Evolutionary conservation across 2,797 vertebrate species (phyloP).

Genomic region (Neostethus bicornis): DNA sequence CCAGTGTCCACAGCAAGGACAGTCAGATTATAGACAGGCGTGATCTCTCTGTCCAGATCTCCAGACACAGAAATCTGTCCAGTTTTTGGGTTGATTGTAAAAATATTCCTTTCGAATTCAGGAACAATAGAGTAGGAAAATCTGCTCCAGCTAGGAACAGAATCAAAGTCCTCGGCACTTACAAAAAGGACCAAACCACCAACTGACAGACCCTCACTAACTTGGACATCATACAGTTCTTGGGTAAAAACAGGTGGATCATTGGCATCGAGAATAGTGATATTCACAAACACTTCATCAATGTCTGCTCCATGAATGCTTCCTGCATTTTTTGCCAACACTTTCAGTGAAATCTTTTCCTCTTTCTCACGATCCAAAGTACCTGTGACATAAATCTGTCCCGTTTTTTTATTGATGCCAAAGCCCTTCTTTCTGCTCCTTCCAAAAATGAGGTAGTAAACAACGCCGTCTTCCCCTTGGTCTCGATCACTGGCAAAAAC

Average conservation of each 20-base stretch:
- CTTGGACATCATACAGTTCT: conserved; percentile 86
- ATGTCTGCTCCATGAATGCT: conserved; percentile 93
- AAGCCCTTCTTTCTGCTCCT: conserved; percentile 94
- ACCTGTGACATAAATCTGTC: conserved; percentile 93
- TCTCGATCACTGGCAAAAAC: conserved; percentile 98
- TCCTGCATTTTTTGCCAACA: conserved; percentile 94
- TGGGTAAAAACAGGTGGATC: conserved; percentile 95
- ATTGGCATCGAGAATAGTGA: conserved; percentile 95
- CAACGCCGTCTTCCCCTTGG: conserved; percentile 91
- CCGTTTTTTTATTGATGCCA: conserved; percentile 87
- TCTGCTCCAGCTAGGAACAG: conserved; percentile 96
- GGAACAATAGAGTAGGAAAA: conserved; percentile 92
- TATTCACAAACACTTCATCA: conserved; percentile 94
- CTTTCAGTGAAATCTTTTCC: conserved; percentile 91
- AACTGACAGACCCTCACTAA: conserved; percentile 90
- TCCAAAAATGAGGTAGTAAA: conserved; percentile 96
- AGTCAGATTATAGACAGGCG: conserved; percentile 91
- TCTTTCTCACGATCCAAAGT: conserved; percentile 94
- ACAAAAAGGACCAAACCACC: conserved; percentile 95
- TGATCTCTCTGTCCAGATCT: conserved; percentile 90
- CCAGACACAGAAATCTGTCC: conserved; percentile 94
- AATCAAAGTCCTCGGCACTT: conserved; percentile 95
- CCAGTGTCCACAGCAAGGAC: conserved; percentile 92
- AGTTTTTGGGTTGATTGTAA: conserved; percentile 92
- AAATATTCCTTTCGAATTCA: conserved; percentile 86